Conservation (phyloP, 2,113 vertebrate genomes). For the Tachycineta bicolor region DNA sequence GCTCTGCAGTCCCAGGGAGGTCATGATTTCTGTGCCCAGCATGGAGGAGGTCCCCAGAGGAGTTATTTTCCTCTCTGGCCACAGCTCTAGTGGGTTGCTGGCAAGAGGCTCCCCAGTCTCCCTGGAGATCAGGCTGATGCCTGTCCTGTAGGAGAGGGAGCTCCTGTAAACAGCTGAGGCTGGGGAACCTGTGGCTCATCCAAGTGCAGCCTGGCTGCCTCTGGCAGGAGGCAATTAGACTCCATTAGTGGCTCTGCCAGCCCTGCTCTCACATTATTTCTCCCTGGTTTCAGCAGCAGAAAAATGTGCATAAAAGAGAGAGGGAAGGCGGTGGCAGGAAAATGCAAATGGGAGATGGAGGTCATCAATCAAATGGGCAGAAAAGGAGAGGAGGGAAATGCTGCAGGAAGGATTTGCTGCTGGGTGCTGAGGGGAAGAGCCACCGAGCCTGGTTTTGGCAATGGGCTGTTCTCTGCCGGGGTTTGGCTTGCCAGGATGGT, state of each 20-base stretch:
- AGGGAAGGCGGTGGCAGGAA: neutral
- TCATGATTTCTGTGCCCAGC: neutral
- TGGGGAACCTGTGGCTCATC: neutral
- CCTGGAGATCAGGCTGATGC: conserved; percentile 8
- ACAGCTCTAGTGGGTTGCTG: neutral
- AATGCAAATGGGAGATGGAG: neutral
- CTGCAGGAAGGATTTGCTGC: neutral
- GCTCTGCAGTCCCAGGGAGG: neutral
- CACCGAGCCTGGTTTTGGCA: neutral
- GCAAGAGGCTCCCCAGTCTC: conserved; percentile 9
- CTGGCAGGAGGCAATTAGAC: conserved; percentile 35
- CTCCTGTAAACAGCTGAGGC: neutral
- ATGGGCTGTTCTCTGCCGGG: neutral
- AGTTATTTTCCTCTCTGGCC: neutral
- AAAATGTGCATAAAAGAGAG: neutral
- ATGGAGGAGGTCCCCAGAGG: neutral
- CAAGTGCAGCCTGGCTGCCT: neutral
- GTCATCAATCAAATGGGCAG: neutral
- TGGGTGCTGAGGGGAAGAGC: neutral
- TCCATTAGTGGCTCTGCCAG: conserved; percentile 36
- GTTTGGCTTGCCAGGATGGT: neutral
- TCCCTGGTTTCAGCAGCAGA: neutral
- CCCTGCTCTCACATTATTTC: neutral
- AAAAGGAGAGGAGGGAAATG: neutral
- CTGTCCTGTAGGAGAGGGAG: neutral